Evolutionary conservation across 2,113 vertebrate species (phyloP).

Genomic region (Tyrannus savana): DNA sequence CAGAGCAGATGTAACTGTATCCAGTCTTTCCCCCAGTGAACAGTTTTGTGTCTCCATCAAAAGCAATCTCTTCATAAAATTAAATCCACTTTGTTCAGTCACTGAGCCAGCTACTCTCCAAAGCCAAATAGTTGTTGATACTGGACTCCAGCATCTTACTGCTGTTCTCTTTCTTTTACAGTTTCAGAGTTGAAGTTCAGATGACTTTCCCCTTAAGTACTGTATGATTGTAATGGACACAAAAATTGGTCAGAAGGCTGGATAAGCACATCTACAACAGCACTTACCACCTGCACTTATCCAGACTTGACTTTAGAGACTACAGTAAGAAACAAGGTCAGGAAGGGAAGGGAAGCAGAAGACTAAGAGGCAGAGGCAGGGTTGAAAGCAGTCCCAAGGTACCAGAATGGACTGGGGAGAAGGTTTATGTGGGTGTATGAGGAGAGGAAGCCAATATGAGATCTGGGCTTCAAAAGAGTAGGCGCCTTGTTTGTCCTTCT

Average conservation of each 20-base stretch:
- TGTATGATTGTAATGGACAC: background rate
- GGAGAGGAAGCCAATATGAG: background rate
- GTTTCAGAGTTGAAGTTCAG: background rate
- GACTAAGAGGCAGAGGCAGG: background rate
- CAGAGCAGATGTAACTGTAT: background rate
- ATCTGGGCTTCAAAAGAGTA: background rate
- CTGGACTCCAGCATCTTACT: background rate
- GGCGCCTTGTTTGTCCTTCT: background rate
- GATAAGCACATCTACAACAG: background rate
- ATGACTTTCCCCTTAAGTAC: background rate
- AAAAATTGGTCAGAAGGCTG: background rate
- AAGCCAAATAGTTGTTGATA: background rate
- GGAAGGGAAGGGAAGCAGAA: background rate
- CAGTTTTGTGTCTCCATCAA: background rate
- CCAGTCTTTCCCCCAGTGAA: background rate
- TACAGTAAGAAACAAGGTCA: background rate
- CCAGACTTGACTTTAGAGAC: background rate
- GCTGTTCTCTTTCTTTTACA: background rate
- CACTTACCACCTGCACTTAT: background rate
- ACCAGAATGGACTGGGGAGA: background rate
- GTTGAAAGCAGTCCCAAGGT: background rate
- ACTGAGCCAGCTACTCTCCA: background rate
- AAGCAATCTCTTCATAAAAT: constrained; percentile 31
- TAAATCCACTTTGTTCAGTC: constrained; percentile 5
- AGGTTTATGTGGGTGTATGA: background rate